phyloP scores from a whole-genome alignment of 2,113 vertebrate species.

The Neodontobutis hainanensis region DNA sequence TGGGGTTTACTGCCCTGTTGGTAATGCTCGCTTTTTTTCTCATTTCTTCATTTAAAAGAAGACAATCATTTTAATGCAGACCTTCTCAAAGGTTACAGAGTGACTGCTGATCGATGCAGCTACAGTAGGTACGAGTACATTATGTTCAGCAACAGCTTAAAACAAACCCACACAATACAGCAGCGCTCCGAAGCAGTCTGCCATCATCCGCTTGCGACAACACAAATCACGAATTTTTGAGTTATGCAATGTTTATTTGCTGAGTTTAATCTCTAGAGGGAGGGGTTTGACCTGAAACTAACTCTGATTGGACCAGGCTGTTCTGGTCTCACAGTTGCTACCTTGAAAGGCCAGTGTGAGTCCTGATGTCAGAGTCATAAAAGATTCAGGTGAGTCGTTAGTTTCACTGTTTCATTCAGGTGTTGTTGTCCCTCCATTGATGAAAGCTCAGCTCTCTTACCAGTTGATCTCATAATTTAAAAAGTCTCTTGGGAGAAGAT shows the following conservation, averaged over 20 bases:
- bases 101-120: background rate
- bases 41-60: background rate
- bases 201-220: conserved; percentile 9
- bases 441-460: too few species aligned
- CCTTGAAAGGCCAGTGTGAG: too few species aligned
- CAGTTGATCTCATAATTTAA: too few species aligned
- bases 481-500: too few species aligned
- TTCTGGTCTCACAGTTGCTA: too few species aligned
- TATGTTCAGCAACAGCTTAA: conserved; percentile 25
- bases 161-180: conserved; percentile 11
- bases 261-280: too few species aligned
- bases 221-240: background rate
- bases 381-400: too few species aligned
- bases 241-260: background rate
- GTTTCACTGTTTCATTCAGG: too few species aligned
- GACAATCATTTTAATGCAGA: background rate
- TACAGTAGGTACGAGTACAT: conserved; percentile 9
- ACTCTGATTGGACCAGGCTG: too few species aligned
- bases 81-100: background rate
- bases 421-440: too few species aligned
- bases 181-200: conserved; percentile 5
- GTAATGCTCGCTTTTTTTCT: background rate
- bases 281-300: too few species aligned
- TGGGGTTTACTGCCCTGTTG: background rate
- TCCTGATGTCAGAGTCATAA: too few species aligned